phyloP scores from a whole-genome alignment of 1,140 invertebrate genomes.

The Laodelphax striatellus region DNA sequence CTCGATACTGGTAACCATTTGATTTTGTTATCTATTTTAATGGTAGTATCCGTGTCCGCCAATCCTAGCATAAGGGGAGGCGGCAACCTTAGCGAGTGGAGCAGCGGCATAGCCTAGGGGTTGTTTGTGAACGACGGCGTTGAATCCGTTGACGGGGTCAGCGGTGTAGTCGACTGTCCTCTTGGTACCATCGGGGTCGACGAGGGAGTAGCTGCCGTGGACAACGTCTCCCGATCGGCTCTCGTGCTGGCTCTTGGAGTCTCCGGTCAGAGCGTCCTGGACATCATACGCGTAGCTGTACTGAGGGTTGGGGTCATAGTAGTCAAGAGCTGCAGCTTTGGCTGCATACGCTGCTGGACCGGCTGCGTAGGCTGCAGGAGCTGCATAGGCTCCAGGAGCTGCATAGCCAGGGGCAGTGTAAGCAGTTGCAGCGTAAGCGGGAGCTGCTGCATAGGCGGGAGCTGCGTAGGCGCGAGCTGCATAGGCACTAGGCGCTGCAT shows the following conservation, averaged over 20 bases:
- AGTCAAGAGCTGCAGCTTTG: background rate
- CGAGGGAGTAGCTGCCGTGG: slow-evolving; percentile 46
- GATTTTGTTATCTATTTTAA: too few species aligned
- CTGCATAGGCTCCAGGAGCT: background rate
- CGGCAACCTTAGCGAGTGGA: slow-evolving; percentile 8
- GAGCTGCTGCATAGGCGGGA: background rate
- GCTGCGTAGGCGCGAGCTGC: slow-evolving; percentile 1
- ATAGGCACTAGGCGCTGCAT: slow-evolving; percentile 5
- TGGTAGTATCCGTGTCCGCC: too few species aligned
- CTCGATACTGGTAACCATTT: too few species aligned
- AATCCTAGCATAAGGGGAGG: background rate
- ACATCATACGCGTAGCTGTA: slow-evolving; percentile 41
- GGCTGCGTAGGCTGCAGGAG: background rate
- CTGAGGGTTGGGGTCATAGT: slow-evolving; percentile 45
- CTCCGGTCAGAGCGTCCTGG: too few species aligned
- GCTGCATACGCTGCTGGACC: background rate
- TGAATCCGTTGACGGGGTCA: slow-evolving; percentile 32
- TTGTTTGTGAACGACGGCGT: slow-evolving; percentile 24
- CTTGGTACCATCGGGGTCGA: slow-evolving; percentile 24
- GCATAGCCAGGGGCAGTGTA: slow-evolving; percentile 6
- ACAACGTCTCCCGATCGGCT: slow-evolving; percentile 43
- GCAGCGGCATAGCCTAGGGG: background rate
- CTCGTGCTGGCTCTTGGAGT: slow-evolving; percentile 38
- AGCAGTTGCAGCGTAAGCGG: background rate
- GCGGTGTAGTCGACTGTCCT: slow-evolving; percentile 27